A percentile compares a stretch with the other conserved stretches of the same genome.
Conservation (phyloP, 2,113 vertebrate genomes). For the Python bivittatus region DNA sequence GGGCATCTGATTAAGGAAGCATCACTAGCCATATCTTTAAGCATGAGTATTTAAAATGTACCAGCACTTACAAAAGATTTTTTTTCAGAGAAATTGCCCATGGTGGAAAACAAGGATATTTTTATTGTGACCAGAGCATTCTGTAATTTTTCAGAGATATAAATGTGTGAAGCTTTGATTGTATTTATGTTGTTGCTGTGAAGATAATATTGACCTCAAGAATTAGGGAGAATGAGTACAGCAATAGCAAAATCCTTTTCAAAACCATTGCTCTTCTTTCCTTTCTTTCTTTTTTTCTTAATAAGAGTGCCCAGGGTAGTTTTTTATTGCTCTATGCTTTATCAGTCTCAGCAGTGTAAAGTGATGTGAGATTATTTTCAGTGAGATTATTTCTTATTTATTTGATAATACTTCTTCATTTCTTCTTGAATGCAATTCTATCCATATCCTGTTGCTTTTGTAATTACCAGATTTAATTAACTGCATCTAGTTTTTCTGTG, state of each 20-base stretch:
- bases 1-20: too few species aligned
- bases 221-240: constrained; percentile 28
- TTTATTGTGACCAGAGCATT: neutral
- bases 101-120: neutral
- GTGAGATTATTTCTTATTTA: neutral
- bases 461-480: constrained; percentile 9
- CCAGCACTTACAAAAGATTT: neutral
- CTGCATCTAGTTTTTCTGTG: neutral
- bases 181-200: neutral
- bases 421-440: constrained; percentile 7
- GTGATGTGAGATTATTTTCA: neutral
- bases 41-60: neutral
- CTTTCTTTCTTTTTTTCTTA: constrained; percentile 8
- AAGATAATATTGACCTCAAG: neutral
- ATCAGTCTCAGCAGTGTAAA: neutral
- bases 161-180: neutral
- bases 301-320: neutral
- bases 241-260: constrained; percentile 23
- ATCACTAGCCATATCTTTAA: neutral
- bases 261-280: neutral
- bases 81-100: neutral
- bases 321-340: neutral
- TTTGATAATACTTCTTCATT: neutral
- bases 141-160: neutral
- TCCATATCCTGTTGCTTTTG: accelerated